Evolutionary conservation across 2,888 invertebrate species (phyloP), one percentile per base, ranked within the genome.

Genomic region (Acrobasis repandana): DNA sequence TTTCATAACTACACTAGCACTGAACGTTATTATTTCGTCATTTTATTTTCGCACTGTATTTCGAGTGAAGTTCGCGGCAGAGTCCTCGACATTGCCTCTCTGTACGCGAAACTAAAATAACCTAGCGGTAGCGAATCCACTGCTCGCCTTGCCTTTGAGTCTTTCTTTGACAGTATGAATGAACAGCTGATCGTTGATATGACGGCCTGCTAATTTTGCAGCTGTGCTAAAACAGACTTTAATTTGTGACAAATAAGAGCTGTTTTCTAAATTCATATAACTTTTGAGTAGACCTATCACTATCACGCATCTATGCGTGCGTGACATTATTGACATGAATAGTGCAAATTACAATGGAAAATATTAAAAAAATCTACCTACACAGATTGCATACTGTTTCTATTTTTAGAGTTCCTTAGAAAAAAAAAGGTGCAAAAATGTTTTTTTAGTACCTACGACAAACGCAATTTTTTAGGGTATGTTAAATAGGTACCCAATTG

Each of bases 81-180:
- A 54, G 60, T 60, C 60, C 60, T 60, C 60, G 60, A 60, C 60
- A 60, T 60, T 60, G 49, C 38, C 20, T 34, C 20, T 60, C 48
- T 15, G 52, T n/a, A 52, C 20, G 54, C 11, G 38, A 54, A 54
- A 54, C 54, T 54, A 54, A 54, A 54, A 54, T 54, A 54, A 54
- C 54, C 54, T 54, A 54, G 54, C 36, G 18, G 51, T 9, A 57
- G 15, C 57, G n/a, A 47, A 15, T 28, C 20, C n/a, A 54, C 54
- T 57, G 51, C 47, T 38, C 52, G 47, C 43, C 34, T 38, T 3
- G 43, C 9, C 36, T 36, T 36, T n/a, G n/a, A n/a, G 28, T 28
- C 8, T 28, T 4, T 6, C 28, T 28, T 28, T 28, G 43, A 36
- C 38, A 20, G 16, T 20, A 52, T 54, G 54, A 52, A 58, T 47